Conservation (phyloP, 2,113 vertebrate genomes). For the Microtus richardsoni region DNA sequence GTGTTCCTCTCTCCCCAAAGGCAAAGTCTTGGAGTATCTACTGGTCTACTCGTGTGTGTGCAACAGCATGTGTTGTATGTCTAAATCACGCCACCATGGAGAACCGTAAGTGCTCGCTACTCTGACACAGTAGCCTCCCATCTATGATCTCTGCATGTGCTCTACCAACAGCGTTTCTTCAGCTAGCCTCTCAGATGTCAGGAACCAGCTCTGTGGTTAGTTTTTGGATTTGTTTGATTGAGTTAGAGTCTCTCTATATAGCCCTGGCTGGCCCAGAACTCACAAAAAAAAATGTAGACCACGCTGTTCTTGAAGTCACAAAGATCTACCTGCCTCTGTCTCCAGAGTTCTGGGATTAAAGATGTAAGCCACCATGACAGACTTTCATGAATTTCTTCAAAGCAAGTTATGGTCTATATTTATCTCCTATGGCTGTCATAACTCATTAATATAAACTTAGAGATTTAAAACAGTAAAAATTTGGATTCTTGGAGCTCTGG, state of each 20-base stretch:
- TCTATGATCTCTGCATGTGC: not conserved
- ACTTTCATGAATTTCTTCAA: not conserved
- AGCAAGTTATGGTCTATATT: not conserved
- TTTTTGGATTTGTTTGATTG: not conserved
- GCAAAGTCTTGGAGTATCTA: not conserved
- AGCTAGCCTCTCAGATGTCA: not conserved
- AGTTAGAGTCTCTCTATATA: not conserved
- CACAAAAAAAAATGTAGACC: not conserved
- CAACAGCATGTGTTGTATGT: not conserved
- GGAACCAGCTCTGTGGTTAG: not conserved
- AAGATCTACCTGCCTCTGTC: not conserved
- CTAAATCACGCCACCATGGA: not conserved
- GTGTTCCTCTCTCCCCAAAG: not conserved
- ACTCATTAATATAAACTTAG: not conserved
- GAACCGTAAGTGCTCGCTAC: too few species aligned
- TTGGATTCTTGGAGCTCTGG: not conserved
- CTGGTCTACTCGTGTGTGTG: not conserved
- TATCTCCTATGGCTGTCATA: not conserved
- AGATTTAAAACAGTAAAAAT: not conserved
- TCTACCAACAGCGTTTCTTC: not conserved
- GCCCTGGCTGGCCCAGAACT: not conserved
- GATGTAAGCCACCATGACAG: accelerated
- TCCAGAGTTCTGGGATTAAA: not conserved
- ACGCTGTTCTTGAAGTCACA: not conserved
- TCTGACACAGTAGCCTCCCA: not conserved